These are phyloP conservation scores for Rynchops niger DNA, from an alignment of 2,113 vertebrate species.

Conservation along the genomic window DNA sequence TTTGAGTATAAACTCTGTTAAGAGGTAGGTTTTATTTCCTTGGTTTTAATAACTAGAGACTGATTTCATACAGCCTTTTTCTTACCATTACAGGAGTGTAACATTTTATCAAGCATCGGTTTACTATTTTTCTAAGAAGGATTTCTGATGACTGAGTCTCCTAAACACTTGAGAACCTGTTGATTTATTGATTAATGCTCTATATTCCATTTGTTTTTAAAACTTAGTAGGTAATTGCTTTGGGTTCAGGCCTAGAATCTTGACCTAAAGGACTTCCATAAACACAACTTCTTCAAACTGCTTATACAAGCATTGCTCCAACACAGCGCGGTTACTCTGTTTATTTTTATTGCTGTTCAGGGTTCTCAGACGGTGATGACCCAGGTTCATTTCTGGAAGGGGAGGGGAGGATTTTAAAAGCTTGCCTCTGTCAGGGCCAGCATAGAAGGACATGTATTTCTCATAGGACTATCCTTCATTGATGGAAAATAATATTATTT, in stretches of 20 bases:
- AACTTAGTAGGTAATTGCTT: conserved; percentile 64
- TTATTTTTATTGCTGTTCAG: conserved; percentile 80
- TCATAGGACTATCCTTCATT: conserved; percentile 8
- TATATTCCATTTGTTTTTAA: conserved; percentile 65
- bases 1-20: not conserved
- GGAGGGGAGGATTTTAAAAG: conserved; percentile 54
- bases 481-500: conserved; percentile 51
- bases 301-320: conserved; percentile 74
- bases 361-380: conserved; percentile 68
- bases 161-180: conserved; percentile 68
- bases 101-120: conserved; percentile 33
- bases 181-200: conserved; percentile 70
- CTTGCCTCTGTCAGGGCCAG: conserved; percentile 59
- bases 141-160: conserved; percentile 45
- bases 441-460: conserved; percentile 57
- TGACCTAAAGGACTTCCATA: conserved; percentile 70
- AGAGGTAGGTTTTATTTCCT: conserved; percentile 22
- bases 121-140: conserved; percentile 41
- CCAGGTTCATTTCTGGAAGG: conserved; percentile 57
- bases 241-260: conserved; percentile 61
- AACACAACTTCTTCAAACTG: conserved; percentile 78
- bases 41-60: conserved; percentile 10
- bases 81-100: not conserved
- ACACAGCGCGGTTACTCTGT: conserved; percentile 78
- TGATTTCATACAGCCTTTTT: not conserved